Conservation (phyloP, 2,888 invertebrate genomes). For the Amphipoea lucens region DNA sequence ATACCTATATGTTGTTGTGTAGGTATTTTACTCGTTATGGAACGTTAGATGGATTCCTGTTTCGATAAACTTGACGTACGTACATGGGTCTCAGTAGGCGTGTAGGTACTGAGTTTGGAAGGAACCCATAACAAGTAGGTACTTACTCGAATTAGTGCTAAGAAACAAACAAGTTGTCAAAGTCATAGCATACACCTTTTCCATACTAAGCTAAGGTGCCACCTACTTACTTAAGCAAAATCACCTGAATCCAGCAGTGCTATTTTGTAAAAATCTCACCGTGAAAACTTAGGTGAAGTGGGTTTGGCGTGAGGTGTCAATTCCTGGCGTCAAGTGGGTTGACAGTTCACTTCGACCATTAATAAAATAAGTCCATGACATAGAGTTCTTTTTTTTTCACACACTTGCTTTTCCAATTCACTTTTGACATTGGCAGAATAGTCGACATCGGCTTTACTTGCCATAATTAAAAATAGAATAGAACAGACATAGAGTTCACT, state of each 20-base stretch:
- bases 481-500: neutral
- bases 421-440: too few relatives aligned
- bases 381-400: too few relatives aligned
- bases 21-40: neutral
- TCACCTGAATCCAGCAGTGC: neutral
- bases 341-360: neutral
- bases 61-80: constrained; percentile 13
- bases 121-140: constrained; percentile 24
- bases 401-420: too few relatives aligned
- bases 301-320: neutral
- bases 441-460: too few relatives aligned
- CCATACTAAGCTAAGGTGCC: neutral
- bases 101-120: constrained; percentile 17
- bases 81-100: neutral
- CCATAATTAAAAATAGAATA: too few relatives aligned
- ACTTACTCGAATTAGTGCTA: neutral
- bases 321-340: neutral
- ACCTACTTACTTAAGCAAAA: neutral
- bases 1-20: constrained; percentile 1
- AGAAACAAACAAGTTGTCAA: constrained; percentile 14
- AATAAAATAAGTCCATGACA: too few relatives aligned
- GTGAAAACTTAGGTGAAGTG: neutral
- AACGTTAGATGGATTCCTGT: constrained; percentile 36
- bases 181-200: constrained; percentile 6
- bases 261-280: neutral